Conservation (phyloP, 1,140 invertebrate genomes). For the Sycobia sp. region DNA sequence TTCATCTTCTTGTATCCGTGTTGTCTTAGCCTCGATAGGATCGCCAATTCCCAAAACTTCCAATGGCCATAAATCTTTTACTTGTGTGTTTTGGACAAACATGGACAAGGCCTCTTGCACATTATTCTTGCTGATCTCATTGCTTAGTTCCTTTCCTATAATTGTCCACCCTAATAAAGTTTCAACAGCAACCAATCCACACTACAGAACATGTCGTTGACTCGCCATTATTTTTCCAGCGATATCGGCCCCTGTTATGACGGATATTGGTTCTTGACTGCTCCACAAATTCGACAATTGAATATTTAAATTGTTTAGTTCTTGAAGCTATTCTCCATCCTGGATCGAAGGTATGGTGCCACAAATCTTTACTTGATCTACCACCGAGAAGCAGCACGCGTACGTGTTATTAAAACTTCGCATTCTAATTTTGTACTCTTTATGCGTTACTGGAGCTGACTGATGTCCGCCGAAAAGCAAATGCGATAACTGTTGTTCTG, state of each 20-base stretch:
- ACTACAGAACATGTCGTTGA: slow-evolving; percentile 17
- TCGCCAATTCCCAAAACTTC: slow-evolving; percentile 26
- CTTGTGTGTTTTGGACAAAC: slow-evolving; percentile 23
- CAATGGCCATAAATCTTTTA: slow-evolving; percentile 49
- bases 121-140: slow-evolving; percentile 27
- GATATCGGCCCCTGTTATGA: slow-evolving; percentile 46
- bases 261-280: not conserved
- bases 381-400: slow-evolving; percentile 31
- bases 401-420: slow-evolving; percentile 18
- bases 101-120: slow-evolving; percentile 14
- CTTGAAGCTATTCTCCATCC: slow-evolving; percentile 5
- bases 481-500: slow-evolving; percentile 15
- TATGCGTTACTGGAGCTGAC: slow-evolving; percentile 2
- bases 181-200: slow-evolving; percentile 41
- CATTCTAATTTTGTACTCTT: slow-evolving; percentile 23
- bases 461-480: slow-evolving; percentile 27
- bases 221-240: slow-evolving; percentile 47
- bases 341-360: slow-evolving; percentile 8
- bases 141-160: slow-evolving; percentile 7
- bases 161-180: slow-evolving; percentile 38
- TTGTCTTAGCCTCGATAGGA: slow-evolving; percentile 38
- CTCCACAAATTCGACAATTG: too few relatives aligned
- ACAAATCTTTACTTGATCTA: slow-evolving; percentile 36
- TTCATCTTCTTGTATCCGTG: not conserved
- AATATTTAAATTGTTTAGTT: slow-evolving; percentile 32